Percentiles rank a stretch among this genome's conserved stretches.
Evolutionary conservation across 2,888 invertebrate species (phyloP).

Genomic region (Leptodirus hochenwartii): DNA sequence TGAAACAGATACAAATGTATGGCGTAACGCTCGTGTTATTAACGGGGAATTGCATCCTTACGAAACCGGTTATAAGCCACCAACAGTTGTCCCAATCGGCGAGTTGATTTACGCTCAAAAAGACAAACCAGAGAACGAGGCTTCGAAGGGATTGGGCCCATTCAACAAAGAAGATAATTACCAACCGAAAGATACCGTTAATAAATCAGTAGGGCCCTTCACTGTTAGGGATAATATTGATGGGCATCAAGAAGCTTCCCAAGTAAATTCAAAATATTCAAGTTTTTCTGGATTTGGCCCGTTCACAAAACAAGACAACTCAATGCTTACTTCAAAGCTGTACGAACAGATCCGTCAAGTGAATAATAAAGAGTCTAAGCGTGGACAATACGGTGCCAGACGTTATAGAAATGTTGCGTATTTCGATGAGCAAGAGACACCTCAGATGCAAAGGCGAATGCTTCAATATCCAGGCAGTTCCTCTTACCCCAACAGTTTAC

Average conservation of each 20-base stretch:
- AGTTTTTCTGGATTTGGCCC: conserved; percentile 30
- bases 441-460: conserved; percentile 51
- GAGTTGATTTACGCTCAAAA: conserved; percentile 32
- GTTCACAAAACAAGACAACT: conserved; percentile 43
- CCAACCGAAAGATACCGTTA: conserved; percentile 3
- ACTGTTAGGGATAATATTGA: conserved; percentile 36
- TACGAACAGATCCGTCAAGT: conserved; percentile 49
- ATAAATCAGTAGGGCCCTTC: conserved; percentile 31
- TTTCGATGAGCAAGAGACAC: conserved; percentile 24
- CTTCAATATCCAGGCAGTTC: conserved; percentile 42
- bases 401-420: conserved; percentile 27
- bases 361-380: conserved; percentile 42
- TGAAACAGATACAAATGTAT: conserved; percentile 55
- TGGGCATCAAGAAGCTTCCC: conserved; percentile 12
- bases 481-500: conserved; percentile 43
- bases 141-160: conserved; percentile 32
- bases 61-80: conserved; percentile 47
- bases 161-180: conserved; percentile 44
- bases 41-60: conserved; percentile 66
- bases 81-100: conserved; percentile 38
- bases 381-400: conserved; percentile 37
- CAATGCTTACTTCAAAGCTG: conserved; percentile 35
- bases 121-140: background rate
- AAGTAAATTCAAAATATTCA: conserved; percentile 15
- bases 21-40: conserved; percentile 78